phyloP scores from a whole-genome alignment of 1,140 invertebrate genomes.

The Trichonephila inaurata region DNA sequence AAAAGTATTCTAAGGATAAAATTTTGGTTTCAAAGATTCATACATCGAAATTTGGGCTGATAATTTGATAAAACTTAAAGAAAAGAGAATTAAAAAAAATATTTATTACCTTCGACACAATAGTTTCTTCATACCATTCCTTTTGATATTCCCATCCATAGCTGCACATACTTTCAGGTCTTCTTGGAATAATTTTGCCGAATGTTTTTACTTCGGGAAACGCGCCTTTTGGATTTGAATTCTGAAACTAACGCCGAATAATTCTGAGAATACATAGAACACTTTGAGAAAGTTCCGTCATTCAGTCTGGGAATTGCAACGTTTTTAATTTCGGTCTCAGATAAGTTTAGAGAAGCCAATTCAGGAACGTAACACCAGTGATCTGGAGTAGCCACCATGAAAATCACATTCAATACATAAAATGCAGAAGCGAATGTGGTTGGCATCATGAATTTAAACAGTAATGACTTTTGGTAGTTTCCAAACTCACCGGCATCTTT shows the following conservation, averaged over 20 bases:
- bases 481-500: slow-evolving; percentile 85
- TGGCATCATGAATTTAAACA: slow-evolving; percentile 76
- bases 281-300: slow-evolving; percentile 65
- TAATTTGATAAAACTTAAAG: neutral
- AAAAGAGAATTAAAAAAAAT: neutral
- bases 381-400: slow-evolving; percentile 82
- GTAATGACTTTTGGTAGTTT: slow-evolving; percentile 82
- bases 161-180: slow-evolving; percentile 80
- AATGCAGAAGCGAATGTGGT: slow-evolving; percentile 68
- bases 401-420: slow-evolving; percentile 81
- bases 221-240: slow-evolving; percentile 27
- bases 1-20: too few species aligned
- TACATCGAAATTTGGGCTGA: too few species aligned
- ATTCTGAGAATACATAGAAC: slow-evolving; percentile 78
- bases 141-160: slow-evolving; percentile 81
- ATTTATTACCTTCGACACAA: slow-evolving; percentile 81
- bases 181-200: slow-evolving; percentile 31
- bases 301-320: slow-evolving; percentile 66
- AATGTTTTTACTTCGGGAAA: neutral
- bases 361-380: slow-evolving; percentile 84
- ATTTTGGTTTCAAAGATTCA: too few species aligned
- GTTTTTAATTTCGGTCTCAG: slow-evolving; percentile 79
- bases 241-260: slow-evolving; percentile 68
- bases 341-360: slow-evolving; percentile 80
- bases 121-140: slow-evolving; percentile 80